Base-by-base conservation (phyloP, 92 coral and sea anemone species). In the Heteractis magnifica region DNA sequence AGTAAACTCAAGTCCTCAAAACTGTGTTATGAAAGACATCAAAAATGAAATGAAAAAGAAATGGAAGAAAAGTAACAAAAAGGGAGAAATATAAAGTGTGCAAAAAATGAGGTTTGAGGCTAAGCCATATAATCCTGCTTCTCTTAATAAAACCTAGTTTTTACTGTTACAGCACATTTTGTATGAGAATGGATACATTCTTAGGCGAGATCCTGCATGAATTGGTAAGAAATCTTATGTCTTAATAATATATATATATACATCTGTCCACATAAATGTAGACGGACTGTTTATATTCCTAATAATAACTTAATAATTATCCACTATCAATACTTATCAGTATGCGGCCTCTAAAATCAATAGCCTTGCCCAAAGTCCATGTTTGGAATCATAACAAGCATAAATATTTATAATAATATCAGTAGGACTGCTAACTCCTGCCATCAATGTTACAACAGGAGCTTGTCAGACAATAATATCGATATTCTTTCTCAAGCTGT, bases 151-250 rank as follows among this genome's bases (percentile, higher is more conserved):
- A 65, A 65, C 8, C 72, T 65, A 65, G 58, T 53, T 12, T 3
- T n/a, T 18, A 23, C 73, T 68, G 18, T 26, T 68, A 68, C 73
- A 68, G 73, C 23, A 68, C 49, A 68, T 23, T 68, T 68, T 68
- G 73, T 8, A 68, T 68, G 73, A 68, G 73, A 68, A 68, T 68
- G 73, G 73, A 64, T 68, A 68, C 23, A 21, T 20, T 20, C 49
- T 68, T 68, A 9, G 73, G 10, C 5, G 73, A 68, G 49, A 68
- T 68, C 26, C 23, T 68, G 73, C 73, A 68, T 68, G 73, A 68
- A 26, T 68, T 68, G 41, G 49, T 68, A 68, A 68, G 73, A 68
- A 68, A 21, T 68, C 49, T 68, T 68, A 8, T 20, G 26, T 68
- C 73, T 26, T 68, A 68, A 44, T 26, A 26, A 34, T 34, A 34